Percentiles rank a stretch among this genome's conserved stretches.
phyloP scores from a whole-genome alignment of 2,113 vertebrate genomes.

The Stegostoma tigrinum region DNA sequence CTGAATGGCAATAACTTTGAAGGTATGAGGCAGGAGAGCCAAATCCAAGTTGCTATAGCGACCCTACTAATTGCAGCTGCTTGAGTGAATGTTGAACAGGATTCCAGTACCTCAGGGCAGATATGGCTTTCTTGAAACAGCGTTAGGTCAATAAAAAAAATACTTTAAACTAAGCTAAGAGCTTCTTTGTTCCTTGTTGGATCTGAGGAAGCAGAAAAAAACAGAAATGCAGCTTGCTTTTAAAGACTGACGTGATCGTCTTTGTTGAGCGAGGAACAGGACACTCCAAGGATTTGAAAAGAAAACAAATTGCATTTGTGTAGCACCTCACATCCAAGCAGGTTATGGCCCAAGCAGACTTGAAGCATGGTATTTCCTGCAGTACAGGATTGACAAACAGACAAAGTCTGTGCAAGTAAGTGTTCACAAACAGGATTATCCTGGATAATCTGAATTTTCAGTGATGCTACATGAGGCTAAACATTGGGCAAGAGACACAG shows the following conservation, averaged over 20 bases:
- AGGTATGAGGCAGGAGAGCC: background rate
- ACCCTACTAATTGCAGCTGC: background rate
- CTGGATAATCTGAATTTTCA: background rate
- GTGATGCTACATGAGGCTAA: no score
- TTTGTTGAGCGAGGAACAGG: background rate
- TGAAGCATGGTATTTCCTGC: background rate
- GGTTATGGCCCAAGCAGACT: no score
- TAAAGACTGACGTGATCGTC: background rate
- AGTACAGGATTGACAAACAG: background rate
- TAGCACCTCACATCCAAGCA: background rate
- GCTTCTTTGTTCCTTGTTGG: background rate
- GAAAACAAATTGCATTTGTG: background rate
- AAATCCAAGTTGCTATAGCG: conserved; percentile 29
- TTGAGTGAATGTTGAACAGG: conserved; percentile 24
- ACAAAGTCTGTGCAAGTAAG: background rate
- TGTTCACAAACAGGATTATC: background rate
- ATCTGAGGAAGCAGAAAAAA: background rate
- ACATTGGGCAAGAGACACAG: no score
- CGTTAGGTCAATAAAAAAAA: conserved; percentile 12
- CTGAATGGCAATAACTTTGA: conserved; percentile 27
- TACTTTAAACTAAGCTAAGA: background rate
- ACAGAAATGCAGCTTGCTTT: background rate
- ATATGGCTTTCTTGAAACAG: conserved; percentile 1
- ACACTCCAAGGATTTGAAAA: background rate
- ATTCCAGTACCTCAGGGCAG: conserved; percentile 25